Evolutionary conservation across 2,797 vertebrate species (phyloP).

Genomic region (Numenius phaeopus): DNA sequence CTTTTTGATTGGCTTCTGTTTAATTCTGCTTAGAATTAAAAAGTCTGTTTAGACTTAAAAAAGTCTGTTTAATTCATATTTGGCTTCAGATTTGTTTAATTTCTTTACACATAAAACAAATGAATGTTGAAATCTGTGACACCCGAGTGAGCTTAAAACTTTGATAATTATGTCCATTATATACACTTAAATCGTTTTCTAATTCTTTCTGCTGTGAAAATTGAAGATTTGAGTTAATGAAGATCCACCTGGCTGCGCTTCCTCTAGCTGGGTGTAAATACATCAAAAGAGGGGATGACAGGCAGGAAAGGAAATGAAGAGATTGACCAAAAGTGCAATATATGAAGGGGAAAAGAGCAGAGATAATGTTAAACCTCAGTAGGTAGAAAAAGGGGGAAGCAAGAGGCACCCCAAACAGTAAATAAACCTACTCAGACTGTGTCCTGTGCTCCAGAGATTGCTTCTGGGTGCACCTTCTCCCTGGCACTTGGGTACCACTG

Average conservation of each 20-base stretch:
- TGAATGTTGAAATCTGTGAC: background rate
- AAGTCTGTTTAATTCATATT: background rate
- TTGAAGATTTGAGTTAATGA: background rate
- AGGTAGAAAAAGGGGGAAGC: background rate
- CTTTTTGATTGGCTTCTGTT: background rate
- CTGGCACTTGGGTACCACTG: background rate
- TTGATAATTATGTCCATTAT: background rate
- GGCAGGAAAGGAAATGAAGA: background rate
- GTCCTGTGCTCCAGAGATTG: background rate
- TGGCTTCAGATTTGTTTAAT: background rate
- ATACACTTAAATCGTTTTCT: background rate
- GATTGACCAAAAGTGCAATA: background rate
- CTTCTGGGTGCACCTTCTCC: background rate
- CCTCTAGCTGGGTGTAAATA: background rate
- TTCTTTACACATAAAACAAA: background rate
- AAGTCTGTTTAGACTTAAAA: too few relatives aligned
- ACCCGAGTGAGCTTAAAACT: background rate
- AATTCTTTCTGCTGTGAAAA: background rate
- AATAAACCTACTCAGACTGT: background rate
- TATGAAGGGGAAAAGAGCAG: background rate
- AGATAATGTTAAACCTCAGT: background rate
- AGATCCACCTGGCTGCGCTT: background rate
- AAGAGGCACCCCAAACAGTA: background rate
- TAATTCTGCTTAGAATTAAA: background rate
- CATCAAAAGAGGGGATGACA: background rate